Evolutionary conservation across 2,797 vertebrate genomes (phyloP).

Genomic region (Hypotaenidia okinawae): DNA sequence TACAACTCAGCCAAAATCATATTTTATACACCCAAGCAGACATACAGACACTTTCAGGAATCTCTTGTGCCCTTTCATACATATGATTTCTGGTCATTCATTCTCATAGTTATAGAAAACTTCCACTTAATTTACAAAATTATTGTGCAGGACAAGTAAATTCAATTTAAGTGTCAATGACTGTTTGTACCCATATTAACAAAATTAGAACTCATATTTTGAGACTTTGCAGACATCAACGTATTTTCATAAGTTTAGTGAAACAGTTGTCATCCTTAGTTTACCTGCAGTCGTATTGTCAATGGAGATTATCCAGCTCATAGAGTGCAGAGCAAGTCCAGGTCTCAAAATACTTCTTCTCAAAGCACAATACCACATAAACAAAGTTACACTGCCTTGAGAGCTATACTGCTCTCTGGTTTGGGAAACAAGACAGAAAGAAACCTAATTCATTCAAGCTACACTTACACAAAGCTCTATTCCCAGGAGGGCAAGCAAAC

Average conservation of each 20-base stretch:
- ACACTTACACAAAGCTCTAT: background rate
- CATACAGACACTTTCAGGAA: background rate
- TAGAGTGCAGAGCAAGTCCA: rapidly evolving
- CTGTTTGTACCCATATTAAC: background rate
- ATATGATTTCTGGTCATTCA: background rate
- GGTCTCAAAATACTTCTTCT: background rate
- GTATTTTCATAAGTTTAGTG: background rate
- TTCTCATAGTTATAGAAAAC: background rate
- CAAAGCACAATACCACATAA: background rate
- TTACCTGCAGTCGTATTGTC: background rate
- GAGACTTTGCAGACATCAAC: background rate
- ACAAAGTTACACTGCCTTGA: background rate
- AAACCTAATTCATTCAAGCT: background rate
- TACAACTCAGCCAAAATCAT: background rate
- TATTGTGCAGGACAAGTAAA: background rate
- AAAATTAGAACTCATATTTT: background rate
- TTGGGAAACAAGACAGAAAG: background rate
- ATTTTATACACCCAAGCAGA: background rate
- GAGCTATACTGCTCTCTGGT: background rate
- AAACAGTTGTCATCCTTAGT: background rate
- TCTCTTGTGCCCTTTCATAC: background rate
- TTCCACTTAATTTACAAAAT: background rate
- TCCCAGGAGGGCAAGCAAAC: background rate
- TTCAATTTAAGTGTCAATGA: background rate
- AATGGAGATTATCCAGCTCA: background rate